These are phyloP conservation scores for Masnerella sp. DNA, from an alignment of 2,888 invertebrate species.

Conservation along the genomic window DNA sequence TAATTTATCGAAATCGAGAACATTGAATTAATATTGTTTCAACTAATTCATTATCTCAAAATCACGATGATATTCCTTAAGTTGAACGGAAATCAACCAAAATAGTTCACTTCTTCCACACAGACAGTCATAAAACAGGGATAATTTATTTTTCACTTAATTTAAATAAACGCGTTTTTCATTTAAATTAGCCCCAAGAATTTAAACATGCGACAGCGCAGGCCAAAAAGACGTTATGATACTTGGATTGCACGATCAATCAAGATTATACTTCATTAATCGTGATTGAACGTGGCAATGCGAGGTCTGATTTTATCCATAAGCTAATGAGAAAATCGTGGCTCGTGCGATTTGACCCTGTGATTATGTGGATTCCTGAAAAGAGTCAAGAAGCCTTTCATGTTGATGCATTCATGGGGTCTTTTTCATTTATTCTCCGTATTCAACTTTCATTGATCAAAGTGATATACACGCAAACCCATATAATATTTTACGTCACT, in stretches of 20 bases:
- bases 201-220: constrained; percentile 13
- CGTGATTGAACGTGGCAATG: constrained; percentile 49
- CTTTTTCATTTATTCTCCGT: constrained; percentile 52
- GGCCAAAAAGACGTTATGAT: constrained; percentile 30
- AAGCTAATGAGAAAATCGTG: constrained; percentile 60
- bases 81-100: too few species aligned
- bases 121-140: too few species aligned
- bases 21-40: too few species aligned
- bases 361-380: constrained; percentile 58
- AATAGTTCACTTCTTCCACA: too few species aligned
- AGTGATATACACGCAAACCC: constrained; percentile 46
- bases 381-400: constrained; percentile 59
- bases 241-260: constrained; percentile 39
- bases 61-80: too few species aligned
- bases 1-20: too few species aligned
- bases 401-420: constrained; percentile 57
- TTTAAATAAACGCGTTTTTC: constrained; percentile 4
- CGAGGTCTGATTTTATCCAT: constrained; percentile 58
- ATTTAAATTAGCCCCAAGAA: constrained; percentile 7
- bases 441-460: constrained; percentile 55
- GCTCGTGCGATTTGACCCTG: constrained; percentile 55
- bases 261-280: constrained; percentile 53
- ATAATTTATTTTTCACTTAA: neutral
- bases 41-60: too few species aligned
- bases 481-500: constrained; percentile 29